Evolutionary conservation across 2,797 vertebrate species (phyloP), one percentile per base, ranked within the genome.

Genomic region (Leuciscus waleckii): DNA sequence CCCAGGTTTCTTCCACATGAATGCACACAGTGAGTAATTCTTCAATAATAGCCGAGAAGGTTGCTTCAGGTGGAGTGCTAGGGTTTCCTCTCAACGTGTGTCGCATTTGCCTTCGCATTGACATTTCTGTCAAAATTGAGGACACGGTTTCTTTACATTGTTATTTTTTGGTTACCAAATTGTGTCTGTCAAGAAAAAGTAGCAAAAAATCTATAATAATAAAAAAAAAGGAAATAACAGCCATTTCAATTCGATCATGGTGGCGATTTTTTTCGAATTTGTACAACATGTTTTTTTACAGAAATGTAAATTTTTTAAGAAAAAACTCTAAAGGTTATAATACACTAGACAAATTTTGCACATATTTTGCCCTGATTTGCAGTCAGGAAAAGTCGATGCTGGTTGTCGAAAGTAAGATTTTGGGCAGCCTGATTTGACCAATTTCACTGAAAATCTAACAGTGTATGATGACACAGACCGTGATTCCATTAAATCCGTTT

Each of bases 1-100:
- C 46, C 46, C 32, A 81, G 26, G 41, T 35, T 17, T 79, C 39
- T 65, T 80, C 61, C 61, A 51, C 61, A 68, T 67, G 7, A 69
- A 51, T 68, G 19, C 43, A 68, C 46, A 4, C 39, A 49, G 41
- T 58, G 13, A 39, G 39, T 49, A 49, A 79, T 67, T 67, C 26
- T 49, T 67, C 39, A 19, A 4, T 63, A 11, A 65, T 35, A 35
- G 43, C 29, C 0, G 7, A 68, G 43, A 13, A 43, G 39, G n/a
- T 63, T 17, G 63, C 26, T 35, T 80, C 5, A 49, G 63, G 58
- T 80, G 39, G 21, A 71, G 35, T 14, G 21, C 35, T n/a, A 70
- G 21, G 5, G 23, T 37, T 70, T 70, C 37, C 19, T 13, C 10
- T 70, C 9, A 41, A 29, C 14, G 1, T 13, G 23, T 19, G 7